Conservation (phyloP, 2,797 vertebrate species). For the Poeciliopsis gracilis region DNA sequence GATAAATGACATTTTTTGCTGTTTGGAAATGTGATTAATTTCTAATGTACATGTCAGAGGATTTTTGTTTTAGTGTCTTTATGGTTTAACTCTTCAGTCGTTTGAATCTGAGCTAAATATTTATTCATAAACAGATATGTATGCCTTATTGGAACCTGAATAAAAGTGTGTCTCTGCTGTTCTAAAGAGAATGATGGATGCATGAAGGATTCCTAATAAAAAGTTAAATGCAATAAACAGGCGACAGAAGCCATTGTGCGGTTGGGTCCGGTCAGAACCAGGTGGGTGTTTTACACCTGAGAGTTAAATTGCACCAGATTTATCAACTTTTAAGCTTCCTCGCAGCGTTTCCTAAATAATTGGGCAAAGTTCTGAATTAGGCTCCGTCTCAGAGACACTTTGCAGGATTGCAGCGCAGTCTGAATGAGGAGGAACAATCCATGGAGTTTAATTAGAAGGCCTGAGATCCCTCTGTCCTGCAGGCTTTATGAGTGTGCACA, state of each 20-base stretch:
- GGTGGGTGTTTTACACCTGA: background rate
- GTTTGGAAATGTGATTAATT: too few relatives aligned
- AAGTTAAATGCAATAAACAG: too few relatives aligned
- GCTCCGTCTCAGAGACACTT: background rate
- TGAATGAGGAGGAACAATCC: constrained; percentile 37
- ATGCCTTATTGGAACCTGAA: too few relatives aligned
- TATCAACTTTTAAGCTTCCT: constrained; percentile 16
- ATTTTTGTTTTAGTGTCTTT: too few relatives aligned
- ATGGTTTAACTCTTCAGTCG: too few relatives aligned
- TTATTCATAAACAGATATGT: too few relatives aligned
- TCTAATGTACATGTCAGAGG: too few relatives aligned
- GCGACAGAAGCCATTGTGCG: background rate
- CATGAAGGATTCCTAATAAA: too few relatives aligned
- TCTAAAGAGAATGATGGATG: too few relatives aligned
- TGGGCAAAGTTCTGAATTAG: constrained; percentile 16
- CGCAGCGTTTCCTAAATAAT: constrained; percentile 10
- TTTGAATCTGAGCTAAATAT: too few relatives aligned
- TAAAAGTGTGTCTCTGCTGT: too few relatives aligned
- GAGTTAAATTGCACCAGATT: constrained; percentile 10
- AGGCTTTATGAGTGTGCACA: constrained; percentile 12
- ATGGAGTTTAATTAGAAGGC: constrained; percentile 29
- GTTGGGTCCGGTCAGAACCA: background rate
- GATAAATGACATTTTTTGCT: too few relatives aligned
- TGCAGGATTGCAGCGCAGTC: constrained; percentile 19
- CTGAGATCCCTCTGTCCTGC: constrained; percentile 32